phyloP scores from a whole-genome alignment of 2,113 vertebrate genomes.

The Himantopus leucocephalus region DNA sequence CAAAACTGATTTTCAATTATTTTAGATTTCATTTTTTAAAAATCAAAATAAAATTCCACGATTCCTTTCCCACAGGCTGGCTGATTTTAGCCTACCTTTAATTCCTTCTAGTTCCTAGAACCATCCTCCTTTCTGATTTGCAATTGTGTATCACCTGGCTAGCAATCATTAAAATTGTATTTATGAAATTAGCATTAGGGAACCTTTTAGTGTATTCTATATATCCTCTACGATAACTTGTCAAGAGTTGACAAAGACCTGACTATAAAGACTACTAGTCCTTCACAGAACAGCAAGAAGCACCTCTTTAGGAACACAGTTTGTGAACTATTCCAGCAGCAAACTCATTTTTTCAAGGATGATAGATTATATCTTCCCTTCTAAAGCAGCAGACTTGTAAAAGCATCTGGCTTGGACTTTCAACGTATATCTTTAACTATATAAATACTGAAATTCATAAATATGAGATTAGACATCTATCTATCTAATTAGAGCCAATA shows the following conservation, averaged over 20 bases:
- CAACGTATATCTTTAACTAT: fast-evolving
- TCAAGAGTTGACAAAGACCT: background rate
- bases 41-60: background rate
- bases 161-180: background rate
- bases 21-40: background rate
- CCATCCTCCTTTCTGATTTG: background rate
- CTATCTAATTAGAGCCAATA: background rate
- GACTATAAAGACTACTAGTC: background rate
- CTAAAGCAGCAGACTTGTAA: background rate
- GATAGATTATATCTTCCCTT: background rate
- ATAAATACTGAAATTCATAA: background rate
- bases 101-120: background rate
- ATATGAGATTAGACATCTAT: background rate
- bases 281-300: background rate
- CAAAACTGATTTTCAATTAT: background rate
- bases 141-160: background rate
- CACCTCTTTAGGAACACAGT: background rate
- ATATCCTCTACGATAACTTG: background rate
- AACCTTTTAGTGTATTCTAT: background rate
- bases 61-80: background rate
- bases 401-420: background rate
- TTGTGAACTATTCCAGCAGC: background rate
- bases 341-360: background rate
- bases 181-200: background rate
- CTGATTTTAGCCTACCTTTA: background rate